Conservation (phyloP, 2,797 vertebrate genomes). For the Catostomus latipinnis region DNA sequence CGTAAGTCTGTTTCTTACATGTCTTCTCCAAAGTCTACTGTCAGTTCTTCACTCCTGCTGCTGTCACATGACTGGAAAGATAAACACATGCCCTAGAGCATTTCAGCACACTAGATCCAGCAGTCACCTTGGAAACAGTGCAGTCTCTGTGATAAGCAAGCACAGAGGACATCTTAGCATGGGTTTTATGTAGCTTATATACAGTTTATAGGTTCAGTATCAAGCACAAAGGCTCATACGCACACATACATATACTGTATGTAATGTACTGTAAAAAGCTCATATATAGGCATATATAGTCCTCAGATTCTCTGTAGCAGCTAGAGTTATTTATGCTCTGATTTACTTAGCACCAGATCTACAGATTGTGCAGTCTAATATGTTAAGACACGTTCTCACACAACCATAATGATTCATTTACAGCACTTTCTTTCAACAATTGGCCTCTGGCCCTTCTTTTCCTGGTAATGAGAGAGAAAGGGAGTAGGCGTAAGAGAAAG, state of each 20-base stretch:
- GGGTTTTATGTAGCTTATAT: constrained; percentile 33
- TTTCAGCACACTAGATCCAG: constrained; percentile 47
- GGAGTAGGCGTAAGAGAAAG: neutral
- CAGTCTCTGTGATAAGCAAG: constrained; percentile 40
- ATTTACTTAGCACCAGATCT: neutral
- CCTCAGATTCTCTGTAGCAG: neutral
- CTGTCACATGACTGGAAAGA: constrained; percentile 65
- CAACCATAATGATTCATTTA: constrained; percentile 35
- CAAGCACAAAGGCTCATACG: neutral
- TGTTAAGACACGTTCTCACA: constrained; percentile 7
- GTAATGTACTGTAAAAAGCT: too few relatives aligned
- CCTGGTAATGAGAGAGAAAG: neutral
- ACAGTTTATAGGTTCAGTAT: constrained; percentile 6
- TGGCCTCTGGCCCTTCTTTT: constrained; percentile 4
- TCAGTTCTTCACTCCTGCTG: constrained; percentile 24
- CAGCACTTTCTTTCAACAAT: constrained; percentile 3
- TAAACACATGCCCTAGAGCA: constrained; percentile 61
- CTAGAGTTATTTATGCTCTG: neutral
- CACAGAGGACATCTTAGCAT: constrained; percentile 23
- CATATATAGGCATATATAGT: neutral
- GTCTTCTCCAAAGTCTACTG: constrained; percentile 16
- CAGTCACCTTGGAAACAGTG: constrained; percentile 71
- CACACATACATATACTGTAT: neutral
- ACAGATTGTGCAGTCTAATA: neutral
- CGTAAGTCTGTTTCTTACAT: constrained; percentile 78